phyloP scores from a whole-genome alignment of 2,797 vertebrate species.

The Benthosema pterotum region DNA sequence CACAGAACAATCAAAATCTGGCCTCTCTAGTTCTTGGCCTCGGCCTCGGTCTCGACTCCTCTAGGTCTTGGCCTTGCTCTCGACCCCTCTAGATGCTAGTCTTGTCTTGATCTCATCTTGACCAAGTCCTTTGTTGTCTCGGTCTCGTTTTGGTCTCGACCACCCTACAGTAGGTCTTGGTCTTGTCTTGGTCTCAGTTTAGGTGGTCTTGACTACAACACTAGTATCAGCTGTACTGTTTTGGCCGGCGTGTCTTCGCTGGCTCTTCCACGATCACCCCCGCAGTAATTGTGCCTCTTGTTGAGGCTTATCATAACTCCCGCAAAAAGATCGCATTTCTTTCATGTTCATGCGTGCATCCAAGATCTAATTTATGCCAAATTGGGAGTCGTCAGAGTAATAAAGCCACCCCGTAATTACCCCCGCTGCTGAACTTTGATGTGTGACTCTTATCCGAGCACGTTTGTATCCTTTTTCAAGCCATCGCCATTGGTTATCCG shows the following conservation, averaged over 20 bases:
- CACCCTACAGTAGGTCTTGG: too few species aligned
- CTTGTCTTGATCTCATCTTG: too few species aligned
- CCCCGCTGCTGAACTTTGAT: conserved; percentile 57
- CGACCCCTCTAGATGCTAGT: too few species aligned
- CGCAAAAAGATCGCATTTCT: conserved; percentile 3
- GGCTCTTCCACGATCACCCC: conserved; percentile 14
- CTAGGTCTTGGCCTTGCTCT: too few species aligned
- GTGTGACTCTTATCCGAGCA: conserved; percentile 69
- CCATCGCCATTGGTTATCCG: conserved; percentile 67
- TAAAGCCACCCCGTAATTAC: conserved; percentile 54
- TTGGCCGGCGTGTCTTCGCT: conserved; percentile 13
- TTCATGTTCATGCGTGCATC: conserved; percentile 21
- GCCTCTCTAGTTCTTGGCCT: too few species aligned
- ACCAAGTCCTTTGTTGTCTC: too few species aligned
- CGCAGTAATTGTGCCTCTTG: conserved; percentile 21
- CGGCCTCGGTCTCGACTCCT: too few species aligned
- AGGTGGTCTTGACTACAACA: too few species aligned
- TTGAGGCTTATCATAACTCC: conserved; percentile 6
- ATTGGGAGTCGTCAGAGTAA: conserved; percentile 46
- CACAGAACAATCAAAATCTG: too few species aligned
- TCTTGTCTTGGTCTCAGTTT: too few species aligned
- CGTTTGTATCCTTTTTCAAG: conserved; percentile 65
- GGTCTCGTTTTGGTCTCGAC: too few species aligned
- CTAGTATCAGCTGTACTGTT: conserved; percentile 27
- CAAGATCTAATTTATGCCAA: conserved; percentile 15